Evolutionary conservation across 2,888 invertebrate genomes (phyloP), one percentile per base, ranked within the genome.

Genomic region (Muscina levida): DNA sequence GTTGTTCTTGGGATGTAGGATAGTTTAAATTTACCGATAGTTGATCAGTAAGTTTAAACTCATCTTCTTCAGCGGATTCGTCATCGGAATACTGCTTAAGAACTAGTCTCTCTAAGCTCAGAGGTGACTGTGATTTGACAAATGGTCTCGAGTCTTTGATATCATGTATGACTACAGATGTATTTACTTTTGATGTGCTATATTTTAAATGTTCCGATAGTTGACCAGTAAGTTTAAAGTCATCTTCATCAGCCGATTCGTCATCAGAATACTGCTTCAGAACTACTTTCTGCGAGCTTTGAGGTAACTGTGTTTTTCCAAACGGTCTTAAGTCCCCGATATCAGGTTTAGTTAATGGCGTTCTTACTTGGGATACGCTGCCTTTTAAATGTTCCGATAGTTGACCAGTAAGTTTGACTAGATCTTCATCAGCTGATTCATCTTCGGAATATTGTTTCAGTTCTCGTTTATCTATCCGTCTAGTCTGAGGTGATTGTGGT

Each of bases 341-440:
- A 15, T 46, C 17, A 15, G 46, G 15, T 46, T 4, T 1, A 15
- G n/a, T 6, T n/a, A 46, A 11, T 46, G 15, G n/a, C 46, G 74
- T 44, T 82, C 77, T 37, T 71, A 62, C n/a, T 80, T 78, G 39
- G 75, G 66, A 51, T 75, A 70, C 1, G 31, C 39, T 24, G 4
- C 37, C 0, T n/a, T 0, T 10, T 10, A 5, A 1, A 56, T 5
- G 13, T 70, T 80, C 10, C n/a, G n/a, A n/a, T n/a, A n/a, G n/a
- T n/a, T n/a, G n/a, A n/a, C n/a, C n/a, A n/a, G n/a, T n/a, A 31
- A 31, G 31, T 56, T 56, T 56, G n/a, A 26, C 56, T n/a, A 10
- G 8, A 11, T 24, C 13, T 56, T 71, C 79, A 5, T 71, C 72
- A 48, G 73, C 68, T 17, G 74, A 62, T 22, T 81, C 70, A 13